These are phyloP conservation scores for Galendromus occidentalis DNA, from an alignment of 1,140 invertebrate genomes.

Conservation along the genomic window DNA sequence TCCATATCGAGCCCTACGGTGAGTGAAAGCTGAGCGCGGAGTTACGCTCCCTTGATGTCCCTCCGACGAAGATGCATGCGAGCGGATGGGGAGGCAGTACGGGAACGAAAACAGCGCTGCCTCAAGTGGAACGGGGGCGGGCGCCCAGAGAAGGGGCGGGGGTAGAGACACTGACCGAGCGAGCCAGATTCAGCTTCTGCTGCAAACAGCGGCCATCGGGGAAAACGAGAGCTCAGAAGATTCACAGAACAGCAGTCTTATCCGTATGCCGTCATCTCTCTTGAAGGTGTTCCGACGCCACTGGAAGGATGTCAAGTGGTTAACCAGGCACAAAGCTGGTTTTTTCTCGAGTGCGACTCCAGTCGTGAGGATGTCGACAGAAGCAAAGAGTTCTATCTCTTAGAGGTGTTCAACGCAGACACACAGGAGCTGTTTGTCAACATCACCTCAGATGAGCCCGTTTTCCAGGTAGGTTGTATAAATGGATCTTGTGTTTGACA, in stretches of 20 bases:
- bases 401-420: conserved; percentile 2
- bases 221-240: too few species aligned
- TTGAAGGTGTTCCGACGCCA: not conserved
- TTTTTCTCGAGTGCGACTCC: conserved; percentile 6
- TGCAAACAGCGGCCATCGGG: too few species aligned
- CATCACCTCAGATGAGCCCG: conserved; percentile 1
- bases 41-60: too few species aligned
- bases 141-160: too few species aligned
- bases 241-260: too few species aligned
- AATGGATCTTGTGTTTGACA: too few species aligned
- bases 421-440: not conserved
- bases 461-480: not conserved
- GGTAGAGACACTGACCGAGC: too few species aligned
- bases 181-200: too few species aligned
- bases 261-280: not conserved
- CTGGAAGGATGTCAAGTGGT: not conserved
- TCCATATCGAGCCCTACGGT: conserved; percentile 8
- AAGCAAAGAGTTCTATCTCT: not conserved
- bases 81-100: too few species aligned
- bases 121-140: too few species aligned
- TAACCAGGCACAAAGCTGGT: conserved; percentile 5
- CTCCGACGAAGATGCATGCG: too few species aligned
- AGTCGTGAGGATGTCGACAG: not conserved
- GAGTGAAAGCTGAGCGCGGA: not conserved
- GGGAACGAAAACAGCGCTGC: too few species aligned